Base-by-base conservation (phyloP, 2,888 invertebrate genomes). In the Ditylenchus weischeri region DNA sequence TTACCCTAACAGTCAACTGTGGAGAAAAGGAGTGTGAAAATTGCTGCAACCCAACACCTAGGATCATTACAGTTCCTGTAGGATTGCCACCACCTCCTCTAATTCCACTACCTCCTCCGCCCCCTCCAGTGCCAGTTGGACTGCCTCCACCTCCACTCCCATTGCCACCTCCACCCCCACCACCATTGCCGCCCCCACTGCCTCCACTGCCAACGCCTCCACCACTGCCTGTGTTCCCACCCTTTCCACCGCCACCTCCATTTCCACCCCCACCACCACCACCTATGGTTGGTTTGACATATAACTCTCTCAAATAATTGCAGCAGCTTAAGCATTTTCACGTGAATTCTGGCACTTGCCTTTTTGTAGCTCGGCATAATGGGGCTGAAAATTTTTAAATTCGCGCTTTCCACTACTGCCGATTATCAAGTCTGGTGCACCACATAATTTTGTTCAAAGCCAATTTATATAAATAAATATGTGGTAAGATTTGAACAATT, bases 201-300 rank as follows among this genome's bases (percentile, higher is more conserved):
- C 62, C 68, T 0, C 68, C 68, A n/a, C 57, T 62, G n/a, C 65
- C 66, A 35, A 47, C 23, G 13, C 61, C 62, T 15, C 66, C 62
- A n/a, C 38, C 54, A 3, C 57, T 57, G 23, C 63, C 62, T 0
- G 47, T 43, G n/a, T 57, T 48, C 10, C 54, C 48, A 38, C 62
- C 57, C 13, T 35, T 38, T 47, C 54, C 57, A 18, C 35, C 67
- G 0, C 47, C 54, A 8, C 23, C 54, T 43, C 50, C 62, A 23
- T 21, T 58, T 50, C 67, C 57, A 0, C 54, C 61, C 19, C 66
- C 60, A 36, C 62, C 48, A 38, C 64, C 47, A 15, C 62, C 47
- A 36, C 62, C 62, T 43, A 2, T 43, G 43, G 43, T 43, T 43
- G 43, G 43, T 43, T 43, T 43, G 2, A 5, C n/a, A n/a, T n/a